Percentiles rank a stretch among this genome's conserved stretches.
phyloP scores from a whole-genome alignment of 1,140 invertebrate genomes.

The Sinella curviseta region DNA sequence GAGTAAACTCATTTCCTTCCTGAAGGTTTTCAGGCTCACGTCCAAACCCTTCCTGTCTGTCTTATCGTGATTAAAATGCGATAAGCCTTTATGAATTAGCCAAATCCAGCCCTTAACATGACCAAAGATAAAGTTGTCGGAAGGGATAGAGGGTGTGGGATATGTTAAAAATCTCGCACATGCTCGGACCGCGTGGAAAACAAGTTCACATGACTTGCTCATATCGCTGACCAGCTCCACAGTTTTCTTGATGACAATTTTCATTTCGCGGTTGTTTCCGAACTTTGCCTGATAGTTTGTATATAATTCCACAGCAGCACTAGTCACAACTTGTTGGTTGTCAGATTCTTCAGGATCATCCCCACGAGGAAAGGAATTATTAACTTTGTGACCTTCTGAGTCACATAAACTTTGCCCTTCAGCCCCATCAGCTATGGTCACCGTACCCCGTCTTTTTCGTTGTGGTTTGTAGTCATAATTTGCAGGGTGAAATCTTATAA shows the following conservation, averaged over 20 bases:
- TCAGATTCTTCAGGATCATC: not conserved
- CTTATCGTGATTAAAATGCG: not conserved
- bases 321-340: not conserved
- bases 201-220: conserved; percentile 1
- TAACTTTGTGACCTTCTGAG: not conserved
- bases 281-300: not conserved
- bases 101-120: conserved; percentile 30
- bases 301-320: not conserved
- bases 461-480: not conserved
- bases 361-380: no score
- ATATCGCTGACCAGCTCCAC: conserved; percentile 31
- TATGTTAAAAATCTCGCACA: conserved; percentile 29
- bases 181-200: conserved; percentile 23
- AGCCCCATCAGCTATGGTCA: not conserved
- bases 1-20: conserved; percentile 2
- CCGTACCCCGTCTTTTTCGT: not conserved
- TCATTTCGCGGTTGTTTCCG: not conserved
- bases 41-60: not conserved
- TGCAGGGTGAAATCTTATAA: not conserved
- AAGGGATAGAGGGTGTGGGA: conserved; percentile 33
- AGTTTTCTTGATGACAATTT: conserved; percentile 14
- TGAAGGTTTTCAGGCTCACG: not conserved
- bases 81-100: conserved; percentile 30
- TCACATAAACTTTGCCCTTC: not conserved
- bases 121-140: conserved; percentile 31